phyloP scores from a whole-genome alignment of 2,113 vertebrate species.

The Sturnira hondurensis region DNA sequence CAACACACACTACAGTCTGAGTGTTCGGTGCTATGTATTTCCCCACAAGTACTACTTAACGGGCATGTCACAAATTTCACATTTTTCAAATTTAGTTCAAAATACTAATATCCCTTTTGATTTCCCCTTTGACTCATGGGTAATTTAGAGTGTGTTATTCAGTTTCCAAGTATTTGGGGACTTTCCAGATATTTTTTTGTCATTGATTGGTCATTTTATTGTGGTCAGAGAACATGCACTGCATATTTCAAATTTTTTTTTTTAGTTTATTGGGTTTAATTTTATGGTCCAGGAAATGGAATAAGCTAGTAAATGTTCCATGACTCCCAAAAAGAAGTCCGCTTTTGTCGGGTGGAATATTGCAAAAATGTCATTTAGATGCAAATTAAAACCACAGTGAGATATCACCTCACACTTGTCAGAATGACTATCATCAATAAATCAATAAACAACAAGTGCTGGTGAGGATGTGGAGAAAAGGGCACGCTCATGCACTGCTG shows the following conservation, averaged over 20 bases:
- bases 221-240: not conserved
- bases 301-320: not conserved
- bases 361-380: not conserved
- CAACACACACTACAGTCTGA: not conserved
- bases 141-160: not conserved
- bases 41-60: not conserved
- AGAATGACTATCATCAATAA: too few relatives aligned
- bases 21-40: not conserved
- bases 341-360: not conserved
- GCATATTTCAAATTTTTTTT: not conserved
- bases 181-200: not conserved
- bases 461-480: too few relatives aligned
- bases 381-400: not conserved
- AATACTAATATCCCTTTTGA: not conserved
- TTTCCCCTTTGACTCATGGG: not conserved
- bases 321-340: not conserved
- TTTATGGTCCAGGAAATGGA: not conserved
- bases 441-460: too few relatives aligned
- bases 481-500: too few relatives aligned
- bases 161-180: not conserved
- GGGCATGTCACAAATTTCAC: not conserved
- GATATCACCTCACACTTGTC: too few relatives aligned
- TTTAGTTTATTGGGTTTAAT: not conserved
- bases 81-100: not conserved
- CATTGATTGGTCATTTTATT: not conserved